phyloP scores from a whole-genome alignment of 1,140 invertebrate species.

The Protaetia brevitarsis region DNA sequence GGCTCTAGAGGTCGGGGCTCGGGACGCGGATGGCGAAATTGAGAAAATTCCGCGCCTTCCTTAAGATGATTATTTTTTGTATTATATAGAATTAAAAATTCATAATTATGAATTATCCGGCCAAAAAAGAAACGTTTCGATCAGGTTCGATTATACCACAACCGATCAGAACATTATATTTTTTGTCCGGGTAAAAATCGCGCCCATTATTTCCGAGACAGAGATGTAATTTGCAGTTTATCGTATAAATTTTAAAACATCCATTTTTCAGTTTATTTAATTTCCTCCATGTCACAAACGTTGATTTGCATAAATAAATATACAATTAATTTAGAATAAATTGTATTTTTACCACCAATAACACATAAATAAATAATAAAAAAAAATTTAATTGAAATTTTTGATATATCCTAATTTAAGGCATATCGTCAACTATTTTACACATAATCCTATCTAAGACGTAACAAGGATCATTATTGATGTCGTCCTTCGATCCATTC shows the following conservation, averaged over 20 bases:
- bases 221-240: too few species aligned
- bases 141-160: too few species aligned
- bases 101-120: too few species aligned
- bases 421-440: slow-evolving; percentile 83
- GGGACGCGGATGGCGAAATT: slow-evolving; percentile 26
- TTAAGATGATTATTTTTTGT: background rate
- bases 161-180: too few species aligned
- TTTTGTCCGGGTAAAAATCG: too few species aligned
- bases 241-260: too few species aligned
- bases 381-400: background rate
- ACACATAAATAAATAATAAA: background rate
- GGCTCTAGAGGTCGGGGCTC: slow-evolving; percentile 23
- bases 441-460: slow-evolving; percentile 89
- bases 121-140: too few species aligned
- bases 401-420: slow-evolving; percentile 41
- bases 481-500: slow-evolving; percentile 58
- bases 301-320: too few species aligned
- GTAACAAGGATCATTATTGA: slow-evolving; percentile 67
- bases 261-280: background rate
- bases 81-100: too few species aligned
- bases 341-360: slow-evolving; percentile 18
- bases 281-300: background rate
- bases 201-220: too few species aligned
- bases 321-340: background rate
- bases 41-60: too few species aligned